These are phyloP conservation scores for Mus pahari DNA, from an alignment of 2,113 vertebrate species.

Conservation along the genomic window DNA sequence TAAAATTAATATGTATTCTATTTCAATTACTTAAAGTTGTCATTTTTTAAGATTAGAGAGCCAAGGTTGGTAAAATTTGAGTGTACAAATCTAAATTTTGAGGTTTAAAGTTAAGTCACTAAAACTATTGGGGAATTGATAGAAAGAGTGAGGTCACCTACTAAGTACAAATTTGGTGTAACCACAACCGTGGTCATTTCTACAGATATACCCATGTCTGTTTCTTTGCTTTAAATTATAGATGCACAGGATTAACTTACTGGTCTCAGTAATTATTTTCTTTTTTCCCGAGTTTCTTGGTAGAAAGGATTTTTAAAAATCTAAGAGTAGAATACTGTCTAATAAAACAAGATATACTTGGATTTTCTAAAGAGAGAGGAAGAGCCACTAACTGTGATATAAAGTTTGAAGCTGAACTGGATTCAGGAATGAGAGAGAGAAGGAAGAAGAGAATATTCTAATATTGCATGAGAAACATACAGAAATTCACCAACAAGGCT, in stretches of 20 bases:
- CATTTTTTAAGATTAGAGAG: not conserved
- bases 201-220: not conserved
- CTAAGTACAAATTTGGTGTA: not conserved
- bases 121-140: fast-evolving
- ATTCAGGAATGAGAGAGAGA: not conserved
- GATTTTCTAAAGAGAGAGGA: not conserved
- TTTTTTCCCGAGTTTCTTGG: not conserved
- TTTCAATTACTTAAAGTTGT: not conserved
- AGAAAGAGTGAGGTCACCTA: not conserved
- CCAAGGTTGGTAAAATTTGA: not conserved
- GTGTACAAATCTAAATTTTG: not conserved
- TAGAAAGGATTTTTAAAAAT: not conserved
- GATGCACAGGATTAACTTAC: fast-evolving
- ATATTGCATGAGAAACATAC: not conserved
- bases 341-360: not conserved
- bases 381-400: not conserved
- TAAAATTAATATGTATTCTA: not conserved
- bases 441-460: not conserved
- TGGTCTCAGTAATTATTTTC: not conserved
- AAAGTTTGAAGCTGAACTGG: not conserved
- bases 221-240: not conserved
- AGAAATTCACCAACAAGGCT: not conserved
- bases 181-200: not conserved
- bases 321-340: not conserved
- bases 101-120: not conserved